Evolutionary conservation across 2,113 vertebrate species (phyloP).

Genomic region (Oreotrochilus melanogaster): DNA sequence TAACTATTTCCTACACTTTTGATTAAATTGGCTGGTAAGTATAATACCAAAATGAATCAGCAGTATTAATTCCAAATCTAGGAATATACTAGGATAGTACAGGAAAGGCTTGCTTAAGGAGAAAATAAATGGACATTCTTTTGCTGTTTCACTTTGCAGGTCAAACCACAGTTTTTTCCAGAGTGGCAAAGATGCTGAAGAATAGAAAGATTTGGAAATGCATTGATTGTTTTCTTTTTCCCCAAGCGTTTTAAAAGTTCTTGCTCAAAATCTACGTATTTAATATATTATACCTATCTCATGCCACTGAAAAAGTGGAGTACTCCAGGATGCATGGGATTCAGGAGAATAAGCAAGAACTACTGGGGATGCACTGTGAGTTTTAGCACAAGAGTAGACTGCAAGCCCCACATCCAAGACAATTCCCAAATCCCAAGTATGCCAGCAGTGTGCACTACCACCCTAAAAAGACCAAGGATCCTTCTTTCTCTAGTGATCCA

Average conservation of each 20-base stretch:
- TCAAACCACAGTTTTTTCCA: not conserved
- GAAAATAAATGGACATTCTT: not conserved
- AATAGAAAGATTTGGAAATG: not conserved
- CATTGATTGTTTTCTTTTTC: not conserved
- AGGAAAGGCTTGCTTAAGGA: not conserved
- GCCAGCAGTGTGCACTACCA: rapidly evolving
- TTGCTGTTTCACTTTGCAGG: not conserved
- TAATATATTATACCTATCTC: not conserved
- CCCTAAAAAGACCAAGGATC: not conserved
- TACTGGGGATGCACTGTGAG: not conserved
- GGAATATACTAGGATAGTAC: not conserved
- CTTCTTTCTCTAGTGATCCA: not conserved
- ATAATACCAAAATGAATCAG: not conserved
- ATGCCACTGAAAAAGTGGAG: not conserved
- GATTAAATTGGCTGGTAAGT: not conserved
- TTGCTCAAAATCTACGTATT: not conserved
- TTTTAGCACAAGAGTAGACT: not conserved
- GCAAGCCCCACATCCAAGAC: not conserved
- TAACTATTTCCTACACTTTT: not conserved
- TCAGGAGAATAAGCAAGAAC: not conserved
- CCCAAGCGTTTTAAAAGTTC: not conserved
- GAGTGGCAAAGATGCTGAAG: not conserved
- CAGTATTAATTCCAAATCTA: not conserved
- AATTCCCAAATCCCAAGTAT: not conserved
- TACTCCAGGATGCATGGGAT: not conserved